Evolutionary conservation across 2,888 invertebrate species (phyloP), one percentile per base, ranked within the genome.

Genomic region (Stictocephala bisonia): DNA sequence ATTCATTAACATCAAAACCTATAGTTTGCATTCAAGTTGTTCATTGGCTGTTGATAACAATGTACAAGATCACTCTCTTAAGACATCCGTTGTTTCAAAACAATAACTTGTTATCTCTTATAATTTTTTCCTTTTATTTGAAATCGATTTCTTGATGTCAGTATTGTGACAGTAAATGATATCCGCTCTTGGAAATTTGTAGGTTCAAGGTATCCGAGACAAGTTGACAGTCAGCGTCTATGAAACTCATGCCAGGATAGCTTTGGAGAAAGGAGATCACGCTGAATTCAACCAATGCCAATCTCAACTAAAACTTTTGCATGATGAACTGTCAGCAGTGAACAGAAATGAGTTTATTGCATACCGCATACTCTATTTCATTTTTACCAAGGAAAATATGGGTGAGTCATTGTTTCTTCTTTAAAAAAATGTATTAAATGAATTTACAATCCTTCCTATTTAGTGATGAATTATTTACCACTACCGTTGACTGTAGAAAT

Each of bases 251-350:
- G 99, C 98, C 3, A 89, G 98, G 71, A 96, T 99, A 81, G 98
- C 99, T 64, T 88, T 99, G 84, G 99, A 99, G 84, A 97, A 95
- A 86, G 96, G 96, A 68, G 99, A 99, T 83, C 97, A 97, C 84
- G 98, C 97, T 83, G 99, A 99, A 84, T 99, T 99, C 83, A 99
- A 99, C 87, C 99, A 99, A 85, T 99, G 99, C 83, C 99, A 99
- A 86, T 97, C 97, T 13, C 99, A 99, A 86, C 87, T 99, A 69
- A 95, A 95, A 87, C 93, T 95, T 89, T 88, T 99, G 31, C 99
- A 99, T 84, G 85, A 89, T 77, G 95, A 95, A 84, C 85, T 93
- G 75, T 91, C 91, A 31, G 87, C 90, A 24, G 77, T 81, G 18
- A 94, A 97, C 86, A 88, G 90, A 76, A 88, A 93, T 77, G 99